Evolutionary conservation across 2,797 vertebrate species (phyloP).

Genomic region (Buphagus erythrorhynchus): DNA sequence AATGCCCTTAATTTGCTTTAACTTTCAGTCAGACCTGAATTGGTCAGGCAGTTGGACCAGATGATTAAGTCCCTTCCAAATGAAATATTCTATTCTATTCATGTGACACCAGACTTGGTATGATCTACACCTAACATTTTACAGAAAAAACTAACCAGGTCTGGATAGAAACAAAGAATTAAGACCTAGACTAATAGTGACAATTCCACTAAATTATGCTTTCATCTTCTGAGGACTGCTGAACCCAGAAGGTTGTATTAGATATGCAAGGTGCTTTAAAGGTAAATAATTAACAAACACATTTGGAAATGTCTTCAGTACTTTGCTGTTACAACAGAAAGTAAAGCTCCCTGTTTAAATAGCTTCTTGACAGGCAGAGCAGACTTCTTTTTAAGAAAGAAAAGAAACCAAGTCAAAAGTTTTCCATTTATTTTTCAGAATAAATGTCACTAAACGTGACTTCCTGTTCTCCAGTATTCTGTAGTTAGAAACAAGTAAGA

Average conservation of each 20-base stretch:
- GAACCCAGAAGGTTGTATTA: neutral
- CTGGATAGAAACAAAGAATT: neutral
- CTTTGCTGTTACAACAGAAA: neutral
- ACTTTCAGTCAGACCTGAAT: neutral
- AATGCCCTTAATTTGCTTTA: neutral
- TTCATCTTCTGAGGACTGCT: neutral
- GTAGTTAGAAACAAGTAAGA: neutral
- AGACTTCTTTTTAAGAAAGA: neutral
- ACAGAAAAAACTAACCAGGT: neutral
- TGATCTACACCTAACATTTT: neutral
- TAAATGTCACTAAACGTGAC: neutral
- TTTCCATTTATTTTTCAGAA: neutral
- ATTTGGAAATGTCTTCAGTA: neutral
- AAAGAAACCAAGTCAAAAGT: neutral
- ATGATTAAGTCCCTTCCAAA: neutral
- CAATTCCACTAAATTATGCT: neutral
- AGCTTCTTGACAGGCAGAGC: neutral
- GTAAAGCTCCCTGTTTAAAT: neutral
- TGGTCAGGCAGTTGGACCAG: neutral
- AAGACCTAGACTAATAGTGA: neutral
- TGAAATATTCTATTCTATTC: neutral
- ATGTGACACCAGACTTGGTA: neutral
- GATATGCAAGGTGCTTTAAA: neutral
- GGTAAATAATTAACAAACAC: neutral
- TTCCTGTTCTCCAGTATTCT: neutral